Percentiles rank a stretch among this genome's conserved stretches.
phyloP scores from a whole-genome alignment of 2,888 invertebrate species.

The Coleophora flavipennella region DNA sequence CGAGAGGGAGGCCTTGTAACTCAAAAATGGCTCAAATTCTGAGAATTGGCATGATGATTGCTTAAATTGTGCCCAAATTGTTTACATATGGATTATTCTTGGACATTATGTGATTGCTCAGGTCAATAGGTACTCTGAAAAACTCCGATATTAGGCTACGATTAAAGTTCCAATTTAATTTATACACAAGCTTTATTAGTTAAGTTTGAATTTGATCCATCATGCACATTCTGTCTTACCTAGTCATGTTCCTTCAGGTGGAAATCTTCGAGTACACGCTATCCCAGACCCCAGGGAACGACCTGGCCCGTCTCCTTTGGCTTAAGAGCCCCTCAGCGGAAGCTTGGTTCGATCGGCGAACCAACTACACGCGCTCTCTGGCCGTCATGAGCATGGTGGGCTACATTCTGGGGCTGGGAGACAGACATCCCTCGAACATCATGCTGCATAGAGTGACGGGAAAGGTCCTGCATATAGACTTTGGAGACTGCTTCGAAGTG shows the following conservation, averaged over 20 bases:
- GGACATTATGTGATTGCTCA: no score
- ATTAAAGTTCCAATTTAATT: no score
- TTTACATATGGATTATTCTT: no score
- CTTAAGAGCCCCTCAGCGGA: conserved; percentile 97
- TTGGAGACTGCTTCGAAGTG: conserved; percentile 99
- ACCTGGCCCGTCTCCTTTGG: conserved; percentile 94
- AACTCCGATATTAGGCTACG: no score
- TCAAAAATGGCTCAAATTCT: no score
- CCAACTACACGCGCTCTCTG: conserved; percentile 96
- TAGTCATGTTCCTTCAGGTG: conserved; percentile 40
- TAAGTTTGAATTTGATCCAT: no score
- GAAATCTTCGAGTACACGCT: conserved; percentile 99
- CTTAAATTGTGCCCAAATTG: no score
- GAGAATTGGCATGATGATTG: no score
- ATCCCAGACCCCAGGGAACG: conserved; percentile 94
- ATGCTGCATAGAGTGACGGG: conserved; percentile 98
- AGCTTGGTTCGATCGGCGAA: conserved; percentile 98
- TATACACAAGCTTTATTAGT: no score
- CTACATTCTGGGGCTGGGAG: conserved; percentile 97
- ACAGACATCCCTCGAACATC: conserved; percentile 97
- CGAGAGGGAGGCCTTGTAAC: no score
- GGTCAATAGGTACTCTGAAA: no score
- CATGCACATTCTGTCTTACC: no score
- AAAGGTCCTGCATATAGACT: conserved; percentile 98
- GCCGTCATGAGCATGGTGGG: conserved; percentile 99